phyloP scores from a whole-genome alignment of 1,140 invertebrate species.

The Caenorhabditis brenneri region DNA sequence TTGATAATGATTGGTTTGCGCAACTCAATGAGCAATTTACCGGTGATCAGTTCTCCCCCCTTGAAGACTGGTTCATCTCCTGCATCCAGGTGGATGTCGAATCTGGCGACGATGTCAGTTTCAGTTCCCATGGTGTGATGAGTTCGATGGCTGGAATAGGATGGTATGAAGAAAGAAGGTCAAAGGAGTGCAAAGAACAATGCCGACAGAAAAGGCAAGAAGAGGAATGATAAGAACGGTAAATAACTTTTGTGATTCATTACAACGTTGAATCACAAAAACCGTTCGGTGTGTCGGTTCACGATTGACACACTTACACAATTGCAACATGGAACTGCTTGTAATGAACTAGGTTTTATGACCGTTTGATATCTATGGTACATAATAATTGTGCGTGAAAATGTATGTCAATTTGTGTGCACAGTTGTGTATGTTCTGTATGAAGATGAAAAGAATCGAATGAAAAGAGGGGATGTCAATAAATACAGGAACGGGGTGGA shows the following conservation, averaged over 20 bases:
- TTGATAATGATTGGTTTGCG: conserved; percentile 54
- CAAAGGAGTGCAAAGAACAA: no score
- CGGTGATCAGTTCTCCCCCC: conserved; percentile 57
- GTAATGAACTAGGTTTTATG: no score
- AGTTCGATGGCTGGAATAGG: conserved; percentile 41
- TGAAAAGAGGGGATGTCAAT: not conserved
- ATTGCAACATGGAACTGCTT: no score
- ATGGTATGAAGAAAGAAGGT: not conserved
- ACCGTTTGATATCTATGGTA: no score
- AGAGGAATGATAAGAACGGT: no score
- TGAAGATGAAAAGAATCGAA: not conserved
- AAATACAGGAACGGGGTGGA: not conserved
- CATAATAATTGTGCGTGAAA: not conserved
- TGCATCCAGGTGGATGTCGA: conserved; percentile 56
- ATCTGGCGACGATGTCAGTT: conserved; percentile 46
- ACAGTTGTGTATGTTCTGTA: conserved; percentile 24
- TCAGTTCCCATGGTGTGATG: conserved; percentile 40
- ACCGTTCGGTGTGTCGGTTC: no score
- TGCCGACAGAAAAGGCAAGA: no score
- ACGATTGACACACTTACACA: no score
- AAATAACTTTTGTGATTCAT: no score
- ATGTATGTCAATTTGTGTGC: conserved; percentile 18
- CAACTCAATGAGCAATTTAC: conserved; percentile 55
- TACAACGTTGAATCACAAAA: no score
- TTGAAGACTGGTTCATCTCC: conserved; percentile 54